Evolutionary conservation across 2,888 invertebrate genomes (phyloP).

Genomic region (Conomelus anceps): DNA sequence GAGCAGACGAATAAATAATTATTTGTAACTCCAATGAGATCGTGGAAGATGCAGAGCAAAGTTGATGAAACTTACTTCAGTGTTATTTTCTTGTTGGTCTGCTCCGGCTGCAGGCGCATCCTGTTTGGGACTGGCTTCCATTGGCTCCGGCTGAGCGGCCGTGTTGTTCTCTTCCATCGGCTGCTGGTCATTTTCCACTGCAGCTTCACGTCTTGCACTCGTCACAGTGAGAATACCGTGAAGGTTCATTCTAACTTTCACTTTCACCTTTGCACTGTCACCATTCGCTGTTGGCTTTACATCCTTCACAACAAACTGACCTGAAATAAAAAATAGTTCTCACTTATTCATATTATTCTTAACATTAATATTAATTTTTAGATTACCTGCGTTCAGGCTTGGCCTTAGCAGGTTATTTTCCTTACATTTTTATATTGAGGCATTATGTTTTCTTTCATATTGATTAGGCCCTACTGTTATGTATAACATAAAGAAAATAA

Average conservation of each 20-base stretch:
- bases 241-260: conserved; percentile 89
- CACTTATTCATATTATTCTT: not conserved
- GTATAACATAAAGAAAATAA: no score
- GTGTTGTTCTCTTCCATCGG: conserved; percentile 31
- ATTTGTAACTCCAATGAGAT: no score
- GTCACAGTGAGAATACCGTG: conserved; percentile 87
- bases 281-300: conserved; percentile 81
- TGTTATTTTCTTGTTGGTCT: not conserved
- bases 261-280: conserved; percentile 90
- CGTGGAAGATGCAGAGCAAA: no score
- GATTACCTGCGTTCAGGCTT: no score
- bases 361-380: not conserved
- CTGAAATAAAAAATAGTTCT: conserved; percentile 41
- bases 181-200: conserved; percentile 43
- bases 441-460: no score
- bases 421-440: no score
- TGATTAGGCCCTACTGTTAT: no score
- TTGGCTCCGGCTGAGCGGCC: conserved; percentile 30
- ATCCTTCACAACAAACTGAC: conserved; percentile 70
- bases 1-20: no score
- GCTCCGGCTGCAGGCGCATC: not conserved
- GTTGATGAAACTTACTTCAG: not conserved
- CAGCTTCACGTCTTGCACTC: conserved; percentile 64
- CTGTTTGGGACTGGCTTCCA: conserved; percentile 32
- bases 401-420: no score